Evolutionary conservation across 2,888 invertebrate species (phyloP), one percentile per base, ranked within the genome.

Genomic region (Eupithecia inturbata): DNA sequence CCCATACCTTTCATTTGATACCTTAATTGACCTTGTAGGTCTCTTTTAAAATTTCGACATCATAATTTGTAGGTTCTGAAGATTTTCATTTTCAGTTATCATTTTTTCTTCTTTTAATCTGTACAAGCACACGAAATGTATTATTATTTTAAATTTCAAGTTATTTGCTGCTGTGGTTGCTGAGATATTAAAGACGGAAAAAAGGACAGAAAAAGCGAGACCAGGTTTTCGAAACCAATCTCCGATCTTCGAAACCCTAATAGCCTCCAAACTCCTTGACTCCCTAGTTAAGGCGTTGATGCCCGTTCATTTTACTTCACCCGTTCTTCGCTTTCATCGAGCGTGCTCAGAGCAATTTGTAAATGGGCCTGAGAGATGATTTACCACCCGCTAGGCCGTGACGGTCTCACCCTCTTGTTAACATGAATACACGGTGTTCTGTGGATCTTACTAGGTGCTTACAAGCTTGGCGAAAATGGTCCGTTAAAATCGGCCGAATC

Each of bases 291-390:
- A 62, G 19, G 31, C 31, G 62, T 62, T 62, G 62, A 31, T 62
- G 57, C 57, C 26, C 57, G 62, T 62, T 62, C 39, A 53, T 72
- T 75, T 72, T 75, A 70, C 49, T 45, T 53, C 68, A 74, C 70
- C 60, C 67, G 63, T 72, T 77, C 73, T 57, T 60, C 57, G 83
- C 82, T 84, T 85, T 88, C 87, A 89, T 88, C 88, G 88, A 87
- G 85, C 85, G 83, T 82, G 81, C 83, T 84, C 82, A 77, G 84
- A 86, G 89, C 91, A 92, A 93, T 92, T 93, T 93, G 88, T 89
- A 91, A 91, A 92, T 92, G 91, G 92, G 89, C 85, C 82, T 85
- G 84, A 74, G 82, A 82, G 83, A 86, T 86, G 85, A 86, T 88
- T 88, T 86, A 85, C 84, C 86, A 81, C 82, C 82, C 83, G 76